Percentiles rank a stretch among this genome's conserved stretches.
Conservation (phyloP, 2,113 vertebrate genomes). For the Sphyrna mokarran region DNA sequence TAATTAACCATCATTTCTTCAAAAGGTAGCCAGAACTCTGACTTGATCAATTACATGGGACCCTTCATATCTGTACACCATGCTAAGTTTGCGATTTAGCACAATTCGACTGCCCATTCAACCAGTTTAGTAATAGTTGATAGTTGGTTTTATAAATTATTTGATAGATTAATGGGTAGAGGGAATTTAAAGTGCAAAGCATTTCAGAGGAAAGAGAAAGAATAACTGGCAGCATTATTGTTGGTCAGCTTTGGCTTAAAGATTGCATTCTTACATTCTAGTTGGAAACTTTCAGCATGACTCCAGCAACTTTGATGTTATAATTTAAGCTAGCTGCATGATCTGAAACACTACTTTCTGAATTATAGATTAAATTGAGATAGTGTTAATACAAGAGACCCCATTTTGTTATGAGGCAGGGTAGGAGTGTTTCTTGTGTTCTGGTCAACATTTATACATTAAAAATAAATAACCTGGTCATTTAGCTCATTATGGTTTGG, state of each 20-base stretch:
- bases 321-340: not conserved
- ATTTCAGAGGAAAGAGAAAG: not conserved
- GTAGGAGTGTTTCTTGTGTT: not conserved
- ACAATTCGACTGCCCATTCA: not conserved
- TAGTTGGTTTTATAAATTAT: not conserved
- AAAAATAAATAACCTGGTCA: not conserved
- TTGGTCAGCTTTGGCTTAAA: not conserved
- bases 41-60: not conserved
- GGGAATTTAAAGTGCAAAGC: not conserved
- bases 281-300: not conserved
- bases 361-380: not conserved
- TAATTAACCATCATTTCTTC: not conserved
- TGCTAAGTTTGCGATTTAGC: not conserved
- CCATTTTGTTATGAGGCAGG: not conserved
- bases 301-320: not conserved
- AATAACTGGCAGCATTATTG: not conserved
- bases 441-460: not conserved
- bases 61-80: not conserved
- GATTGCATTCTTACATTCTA: not conserved
- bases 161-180: not conserved
- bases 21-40: not conserved
- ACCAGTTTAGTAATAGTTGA: not conserved
- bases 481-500: not conserved
- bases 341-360: not conserved
- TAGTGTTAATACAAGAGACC: not conserved